Evolutionary conservation across 2,888 invertebrate species (phyloP).

Genomic region (Apodemia zela): DNA sequence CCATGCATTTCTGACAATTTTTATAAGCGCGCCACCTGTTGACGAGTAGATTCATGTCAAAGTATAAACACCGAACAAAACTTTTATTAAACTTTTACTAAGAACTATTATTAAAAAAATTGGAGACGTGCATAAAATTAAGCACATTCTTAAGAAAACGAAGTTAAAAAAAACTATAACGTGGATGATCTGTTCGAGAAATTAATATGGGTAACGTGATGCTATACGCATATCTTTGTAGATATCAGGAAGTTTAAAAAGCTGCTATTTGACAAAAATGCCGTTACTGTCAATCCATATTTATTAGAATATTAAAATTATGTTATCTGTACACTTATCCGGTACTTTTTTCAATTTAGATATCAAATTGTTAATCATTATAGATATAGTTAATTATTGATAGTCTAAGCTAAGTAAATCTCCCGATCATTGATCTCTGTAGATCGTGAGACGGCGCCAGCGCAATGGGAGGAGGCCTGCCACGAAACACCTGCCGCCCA

Average conservation of each 20-base stretch:
- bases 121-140: too few species aligned
- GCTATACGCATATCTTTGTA: slow-evolving; percentile 2
- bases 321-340: slow-evolving; percentile 4
- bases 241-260: neutral
- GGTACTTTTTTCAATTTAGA: slow-evolving; percentile 12
- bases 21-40: too few species aligned
- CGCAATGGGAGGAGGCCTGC: slow-evolving; percentile 72
- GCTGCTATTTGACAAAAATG: neutral
- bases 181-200: neutral
- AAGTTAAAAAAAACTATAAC: too few species aligned
- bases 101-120: too few species aligned
- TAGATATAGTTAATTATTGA: slow-evolving; percentile 33
- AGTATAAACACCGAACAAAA: too few species aligned
- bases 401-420: slow-evolving; percentile 59
- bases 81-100: too few species aligned
- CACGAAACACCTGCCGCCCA: slow-evolving; percentile 77
- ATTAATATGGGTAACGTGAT: neutral
- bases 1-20: too few species aligned
- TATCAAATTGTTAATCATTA: slow-evolving; percentile 24
- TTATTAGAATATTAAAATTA: slow-evolving; percentile 11
- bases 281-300: neutral
- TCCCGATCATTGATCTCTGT: slow-evolving; percentile 73
- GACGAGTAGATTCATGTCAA: too few species aligned
- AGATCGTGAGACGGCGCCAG: slow-evolving; percentile 62
- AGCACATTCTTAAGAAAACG: too few species aligned